A percentile compares a stretch with the other conserved stretches of the same genome.
Evolutionary conservation across 2,797 vertebrate species (phyloP).

Genomic region (Lindbergichthys nudifrons): DNA sequence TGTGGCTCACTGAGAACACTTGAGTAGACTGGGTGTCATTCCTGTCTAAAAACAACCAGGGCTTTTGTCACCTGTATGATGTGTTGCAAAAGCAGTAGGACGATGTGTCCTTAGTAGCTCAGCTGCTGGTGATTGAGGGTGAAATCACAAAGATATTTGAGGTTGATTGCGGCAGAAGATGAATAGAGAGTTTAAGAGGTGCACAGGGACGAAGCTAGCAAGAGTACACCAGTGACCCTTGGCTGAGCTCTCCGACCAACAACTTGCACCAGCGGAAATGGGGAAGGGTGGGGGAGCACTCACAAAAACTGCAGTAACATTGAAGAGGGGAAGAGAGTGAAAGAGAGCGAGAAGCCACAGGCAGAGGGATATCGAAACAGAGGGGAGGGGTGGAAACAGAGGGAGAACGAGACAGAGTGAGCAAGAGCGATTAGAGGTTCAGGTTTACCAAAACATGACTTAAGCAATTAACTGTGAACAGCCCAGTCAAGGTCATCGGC

Average conservation of each 20-base stretch:
- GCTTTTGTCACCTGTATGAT: slow-evolving; percentile 45
- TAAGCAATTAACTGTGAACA: slow-evolving; percentile 76
- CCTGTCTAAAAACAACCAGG: slow-evolving; percentile 24
- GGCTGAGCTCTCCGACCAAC: slow-evolving; percentile 82
- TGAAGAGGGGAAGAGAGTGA: slow-evolving; percentile 51
- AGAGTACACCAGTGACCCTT: slow-evolving; percentile 80
- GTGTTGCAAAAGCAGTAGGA: slow-evolving; percentile 41
- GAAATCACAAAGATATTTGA: slow-evolving; percentile 72
- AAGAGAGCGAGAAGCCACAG: slow-evolving; percentile 64
- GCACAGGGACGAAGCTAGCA: slow-evolving; percentile 64
- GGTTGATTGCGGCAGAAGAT: slow-evolving; percentile 71
- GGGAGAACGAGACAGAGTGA: slow-evolving; percentile 55
- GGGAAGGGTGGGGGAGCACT: slow-evolving; percentile 63
- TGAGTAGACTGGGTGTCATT: slow-evolving; percentile 29
- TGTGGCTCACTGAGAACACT: slow-evolving; percentile 49
- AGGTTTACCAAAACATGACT: slow-evolving; percentile 82
- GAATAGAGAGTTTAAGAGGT: slow-evolving; percentile 63
- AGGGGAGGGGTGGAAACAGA: slow-evolving; percentile 59
- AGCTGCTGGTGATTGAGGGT: slow-evolving; percentile 71
- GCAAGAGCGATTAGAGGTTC: slow-evolving; percentile 77
- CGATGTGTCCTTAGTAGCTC: slow-evolving; percentile 60
- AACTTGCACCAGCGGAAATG: slow-evolving; percentile 79
- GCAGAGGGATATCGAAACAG: slow-evolving; percentile 54
- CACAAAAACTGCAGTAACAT: slow-evolving; percentile 65
- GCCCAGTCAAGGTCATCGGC: slow-evolving; percentile 58